A percentile compares a stretch with the other conserved stretches of the same genome.
phyloP scores from a whole-genome alignment of 2,113 vertebrate genomes.

The Numida meleagris region DNA sequence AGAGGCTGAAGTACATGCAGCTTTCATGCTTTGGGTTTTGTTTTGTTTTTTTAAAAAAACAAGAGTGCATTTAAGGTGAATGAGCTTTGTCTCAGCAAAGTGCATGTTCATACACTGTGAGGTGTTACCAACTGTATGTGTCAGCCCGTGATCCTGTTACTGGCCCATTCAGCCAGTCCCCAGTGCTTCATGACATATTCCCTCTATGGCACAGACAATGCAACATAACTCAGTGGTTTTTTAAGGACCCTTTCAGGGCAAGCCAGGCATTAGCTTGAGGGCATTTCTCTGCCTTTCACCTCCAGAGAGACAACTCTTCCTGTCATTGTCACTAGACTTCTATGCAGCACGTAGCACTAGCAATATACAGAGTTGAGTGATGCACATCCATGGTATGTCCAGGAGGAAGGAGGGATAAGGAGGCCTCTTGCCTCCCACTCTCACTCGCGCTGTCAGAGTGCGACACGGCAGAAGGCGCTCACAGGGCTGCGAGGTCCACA shows the following conservation, averaged over 20 bases:
- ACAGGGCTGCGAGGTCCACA: rapidly evolving
- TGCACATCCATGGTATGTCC: rapidly evolving
- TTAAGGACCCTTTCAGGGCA: neutral
- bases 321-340: rapidly evolving
- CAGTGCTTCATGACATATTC: rapidly evolving
- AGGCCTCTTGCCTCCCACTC: neutral
- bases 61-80: neutral
- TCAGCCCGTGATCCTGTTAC: neutral
- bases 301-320: neutral
- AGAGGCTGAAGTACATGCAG: neutral
- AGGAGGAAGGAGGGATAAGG: neutral
- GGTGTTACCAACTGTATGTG: rapidly evolving
- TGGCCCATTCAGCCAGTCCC: neutral
- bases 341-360: rapidly evolving
- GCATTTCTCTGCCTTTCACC: neutral
- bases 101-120: rapidly evolving
- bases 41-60: neutral
- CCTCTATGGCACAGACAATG: neutral
- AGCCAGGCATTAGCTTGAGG: rapidly evolving
- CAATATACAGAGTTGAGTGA: neutral
- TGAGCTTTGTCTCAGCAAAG: neutral
- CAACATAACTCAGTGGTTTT: neutral
- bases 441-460: rapidly evolving
- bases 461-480: neutral
- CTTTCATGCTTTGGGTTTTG: neutral